These are phyloP conservation scores for Oxygymnocypris stewartii DNA, from an alignment of 2,113 vertebrate species.

Conservation along the genomic window DNA sequence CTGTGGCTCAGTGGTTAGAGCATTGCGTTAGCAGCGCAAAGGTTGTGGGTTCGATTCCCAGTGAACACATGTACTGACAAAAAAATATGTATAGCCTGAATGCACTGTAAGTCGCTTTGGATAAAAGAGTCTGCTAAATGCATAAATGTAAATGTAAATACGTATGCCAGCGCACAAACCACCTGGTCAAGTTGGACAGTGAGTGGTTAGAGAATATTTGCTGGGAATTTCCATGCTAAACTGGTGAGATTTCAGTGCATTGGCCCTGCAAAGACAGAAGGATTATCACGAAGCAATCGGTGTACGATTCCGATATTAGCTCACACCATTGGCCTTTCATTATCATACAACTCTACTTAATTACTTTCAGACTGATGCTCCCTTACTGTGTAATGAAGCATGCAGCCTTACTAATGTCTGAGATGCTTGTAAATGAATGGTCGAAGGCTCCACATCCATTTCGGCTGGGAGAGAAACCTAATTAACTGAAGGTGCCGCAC, in stretches of 20 bases:
- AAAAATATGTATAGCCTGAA: too few species aligned
- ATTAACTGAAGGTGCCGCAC: constrained; percentile 48
- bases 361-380: constrained; percentile 59
- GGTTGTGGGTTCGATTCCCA: too few species aligned
- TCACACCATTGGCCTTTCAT: constrained; percentile 47
- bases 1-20: too few species aligned
- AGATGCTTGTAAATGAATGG: constrained; percentile 47
- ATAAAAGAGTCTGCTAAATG: too few species aligned
- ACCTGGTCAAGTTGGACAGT: background rate
- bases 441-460: constrained; percentile 41
- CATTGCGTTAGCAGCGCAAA: too few species aligned
- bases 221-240: background rate
- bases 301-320: constrained; percentile 48
- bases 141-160: too few species aligned
- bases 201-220: background rate
- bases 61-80: too few species aligned
- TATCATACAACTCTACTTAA: constrained; percentile 58
- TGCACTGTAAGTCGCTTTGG: too few species aligned
- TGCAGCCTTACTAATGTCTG: constrained; percentile 53
- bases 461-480: constrained; percentile 48
- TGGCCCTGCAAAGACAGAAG: background rate
- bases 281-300: constrained; percentile 49
- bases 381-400: constrained; percentile 60
- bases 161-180: background rate
- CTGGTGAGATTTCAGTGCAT: background rate